These are phyloP conservation scores for Sarcophaga variegata DNA, from an alignment of 2,888 invertebrate genomes.

Conservation along the genomic window DNA sequence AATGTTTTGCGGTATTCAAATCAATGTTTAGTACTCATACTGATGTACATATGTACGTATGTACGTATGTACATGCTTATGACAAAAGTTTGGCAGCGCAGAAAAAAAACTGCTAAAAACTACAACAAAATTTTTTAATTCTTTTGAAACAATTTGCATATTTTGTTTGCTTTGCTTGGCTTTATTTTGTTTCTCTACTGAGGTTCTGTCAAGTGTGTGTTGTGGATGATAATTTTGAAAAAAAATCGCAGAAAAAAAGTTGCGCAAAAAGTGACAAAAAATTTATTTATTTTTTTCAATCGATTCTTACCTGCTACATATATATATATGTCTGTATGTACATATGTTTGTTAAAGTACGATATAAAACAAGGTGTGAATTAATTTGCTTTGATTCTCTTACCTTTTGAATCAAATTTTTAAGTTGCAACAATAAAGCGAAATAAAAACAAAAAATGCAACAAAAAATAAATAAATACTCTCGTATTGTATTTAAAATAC, in stretches of 20 bases:
- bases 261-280: constrained; percentile 24
- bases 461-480: background rate
- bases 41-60: background rate
- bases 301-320: constrained; percentile 15
- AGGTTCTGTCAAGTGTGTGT: constrained; percentile 30
- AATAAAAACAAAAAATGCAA: background rate
- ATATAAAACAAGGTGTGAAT: constrained; percentile 77
- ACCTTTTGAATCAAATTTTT: constrained; percentile 53
- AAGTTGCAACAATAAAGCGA: constrained; percentile 6
- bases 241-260: background rate
- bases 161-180: constrained; percentile 51
- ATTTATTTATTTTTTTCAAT: constrained; percentile 2
- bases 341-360: constrained; percentile 1
- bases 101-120: background rate
- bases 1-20: constrained; percentile 60
- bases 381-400: constrained; percentile 76
- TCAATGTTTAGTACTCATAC: constrained; percentile 40
- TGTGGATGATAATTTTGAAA: constrained; percentile 51
- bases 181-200: background rate
- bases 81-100: constrained; percentile 53
- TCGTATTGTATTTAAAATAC: constrained; percentile 8
- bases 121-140: constrained; percentile 69
- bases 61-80: constrained; percentile 13
- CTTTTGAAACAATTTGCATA: constrained; percentile 79
- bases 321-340: background rate